These are phyloP conservation scores for Nycticorax nycticorax DNA, from an alignment of 2,113 vertebrate genomes.

Conservation along the genomic window DNA sequence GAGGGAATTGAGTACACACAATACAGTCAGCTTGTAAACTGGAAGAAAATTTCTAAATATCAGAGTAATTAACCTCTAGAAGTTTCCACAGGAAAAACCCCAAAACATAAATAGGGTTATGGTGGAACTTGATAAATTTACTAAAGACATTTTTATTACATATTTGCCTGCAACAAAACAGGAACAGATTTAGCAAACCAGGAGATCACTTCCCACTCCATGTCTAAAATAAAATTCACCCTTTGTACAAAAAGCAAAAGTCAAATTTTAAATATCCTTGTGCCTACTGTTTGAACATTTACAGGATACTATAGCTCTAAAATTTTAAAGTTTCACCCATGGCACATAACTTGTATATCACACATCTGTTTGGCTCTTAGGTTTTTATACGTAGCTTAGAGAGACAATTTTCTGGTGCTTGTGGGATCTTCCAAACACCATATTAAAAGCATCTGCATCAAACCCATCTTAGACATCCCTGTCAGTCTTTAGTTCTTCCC, in stretches of 20 bases:
- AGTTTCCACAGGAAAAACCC: neutral
- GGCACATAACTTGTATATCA: neutral
- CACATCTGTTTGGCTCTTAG: neutral
- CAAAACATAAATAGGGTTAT: neutral
- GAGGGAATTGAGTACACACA: accelerated
- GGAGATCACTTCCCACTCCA: neutral
- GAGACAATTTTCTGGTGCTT: neutral
- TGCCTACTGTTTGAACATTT: neutral
- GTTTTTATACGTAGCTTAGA: neutral
- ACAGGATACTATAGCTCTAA: neutral
- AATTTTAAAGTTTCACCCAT: neutral
- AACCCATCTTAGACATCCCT: neutral
- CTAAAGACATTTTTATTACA: neutral
- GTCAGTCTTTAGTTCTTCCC: neutral
- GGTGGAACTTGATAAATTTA: neutral
- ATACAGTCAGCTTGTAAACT: neutral
- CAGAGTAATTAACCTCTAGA: neutral
- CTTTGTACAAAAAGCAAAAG: neutral
- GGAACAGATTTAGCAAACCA: neutral
- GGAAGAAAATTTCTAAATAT: neutral
- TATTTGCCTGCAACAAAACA: neutral
- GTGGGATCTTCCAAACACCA: neutral
- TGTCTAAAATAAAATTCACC: neutral
- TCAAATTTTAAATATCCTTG: neutral
- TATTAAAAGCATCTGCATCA: conserved; percentile 30